These are phyloP conservation scores for Gorsachius goisagi DNA, from an alignment of 2,113 vertebrate genomes.

Conservation along the genomic window DNA sequence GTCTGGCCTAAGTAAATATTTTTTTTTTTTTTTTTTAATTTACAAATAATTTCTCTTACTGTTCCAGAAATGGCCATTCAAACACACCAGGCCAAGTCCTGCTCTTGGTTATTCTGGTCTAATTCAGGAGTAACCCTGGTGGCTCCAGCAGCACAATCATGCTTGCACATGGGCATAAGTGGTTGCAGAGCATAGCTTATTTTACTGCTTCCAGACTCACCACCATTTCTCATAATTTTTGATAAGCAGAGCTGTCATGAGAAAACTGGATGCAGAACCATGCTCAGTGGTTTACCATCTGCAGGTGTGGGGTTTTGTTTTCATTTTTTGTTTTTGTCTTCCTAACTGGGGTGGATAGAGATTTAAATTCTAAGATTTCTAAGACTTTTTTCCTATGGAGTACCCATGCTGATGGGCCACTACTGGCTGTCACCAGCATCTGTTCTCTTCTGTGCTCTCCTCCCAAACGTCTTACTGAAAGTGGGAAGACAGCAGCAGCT, in stretches of 20 bases:
- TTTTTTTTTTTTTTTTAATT: background rate
- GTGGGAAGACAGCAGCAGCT: background rate
- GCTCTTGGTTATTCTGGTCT: background rate
- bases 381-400: background rate
- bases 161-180: background rate
- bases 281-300: background rate
- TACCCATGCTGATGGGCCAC: too few species aligned
- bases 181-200: background rate
- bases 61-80: background rate
- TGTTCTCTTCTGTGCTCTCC: background rate
- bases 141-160: background rate
- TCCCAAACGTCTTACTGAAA: background rate
- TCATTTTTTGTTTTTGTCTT: background rate
- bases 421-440: background rate
- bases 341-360: background rate
- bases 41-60: background rate
- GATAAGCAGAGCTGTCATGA: background rate
- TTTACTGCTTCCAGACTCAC: background rate
- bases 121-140: background rate
- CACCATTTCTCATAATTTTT: background rate
- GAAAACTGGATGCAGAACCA: background rate
- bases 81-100: background rate
- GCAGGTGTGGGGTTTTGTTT: accelerated
- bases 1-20: background rate
- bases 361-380: background rate